Percentiles rank a stretch among this genome's conserved stretches.
Evolutionary conservation across 2,888 invertebrate genomes (phyloP).

Genomic region (Microctonus brassicae): DNA sequence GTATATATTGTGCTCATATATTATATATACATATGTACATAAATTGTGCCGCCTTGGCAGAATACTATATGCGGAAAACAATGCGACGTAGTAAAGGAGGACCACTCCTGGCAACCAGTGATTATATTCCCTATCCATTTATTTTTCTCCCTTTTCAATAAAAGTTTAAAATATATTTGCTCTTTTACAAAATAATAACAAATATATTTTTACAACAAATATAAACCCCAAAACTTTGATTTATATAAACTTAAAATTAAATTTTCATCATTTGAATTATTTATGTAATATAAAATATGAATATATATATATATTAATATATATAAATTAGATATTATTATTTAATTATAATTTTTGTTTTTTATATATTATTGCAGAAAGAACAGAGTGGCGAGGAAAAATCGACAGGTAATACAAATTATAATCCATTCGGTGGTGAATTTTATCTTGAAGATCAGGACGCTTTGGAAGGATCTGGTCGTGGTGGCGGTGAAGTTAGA

Average conservation of each 20-base stretch:
- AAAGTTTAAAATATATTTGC: slow-evolving; percentile 6
- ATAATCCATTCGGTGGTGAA: slow-evolving; percentile 73
- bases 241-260: neutral
- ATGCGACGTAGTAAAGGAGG: slow-evolving; percentile 8
- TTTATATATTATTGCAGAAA: slow-evolving; percentile 53
- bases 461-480: slow-evolving; percentile 80
- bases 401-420: slow-evolving; percentile 66
- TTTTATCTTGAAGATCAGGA: slow-evolving; percentile 83
- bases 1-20: neutral
- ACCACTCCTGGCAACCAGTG: slow-evolving; percentile 10
- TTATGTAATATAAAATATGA: too few species aligned
- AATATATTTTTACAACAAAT: too few species aligned
- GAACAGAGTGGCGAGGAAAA: slow-evolving; percentile 59
- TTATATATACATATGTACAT: too few species aligned
- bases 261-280: too few species aligned
- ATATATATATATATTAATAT: too few species aligned
- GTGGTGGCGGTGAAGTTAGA: slow-evolving; percentile 77
- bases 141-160: slow-evolving; percentile 6
- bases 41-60: too few species aligned
- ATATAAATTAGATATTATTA: neutral
- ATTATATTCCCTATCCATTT: neutral
- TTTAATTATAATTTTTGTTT: neutral
- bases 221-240: neutral
- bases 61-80: slow-evolving; percentile 23
- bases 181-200: neutral